Evolutionary conservation across 2,888 invertebrate genomes (phyloP).

Genomic region (Mactromeris polynyma): DNA sequence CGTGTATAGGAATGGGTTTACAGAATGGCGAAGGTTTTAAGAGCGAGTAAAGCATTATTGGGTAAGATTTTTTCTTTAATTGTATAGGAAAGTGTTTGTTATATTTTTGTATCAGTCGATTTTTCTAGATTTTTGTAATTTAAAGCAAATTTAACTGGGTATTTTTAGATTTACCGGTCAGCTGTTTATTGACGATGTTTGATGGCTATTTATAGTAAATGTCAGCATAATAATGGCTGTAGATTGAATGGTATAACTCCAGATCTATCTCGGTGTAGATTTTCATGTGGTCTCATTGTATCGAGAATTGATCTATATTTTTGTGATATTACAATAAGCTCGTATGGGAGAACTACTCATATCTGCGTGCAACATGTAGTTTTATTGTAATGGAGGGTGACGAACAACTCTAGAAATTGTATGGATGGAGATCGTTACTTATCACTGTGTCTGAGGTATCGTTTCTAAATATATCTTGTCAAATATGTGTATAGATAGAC

Average conservation of each 20-base stretch:
- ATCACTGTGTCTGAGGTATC: background rate
- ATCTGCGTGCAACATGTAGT: constrained; percentile 14
- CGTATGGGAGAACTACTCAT: background rate
- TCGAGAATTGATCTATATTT: constrained; percentile 43
- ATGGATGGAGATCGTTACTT: background rate
- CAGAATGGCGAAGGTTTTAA: constrained; percentile 45
- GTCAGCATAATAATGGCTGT: constrained; percentile 27
- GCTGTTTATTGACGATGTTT: constrained; percentile 26
- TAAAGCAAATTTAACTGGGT: background rate
- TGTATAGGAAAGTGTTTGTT: background rate
- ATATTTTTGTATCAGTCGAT: background rate
- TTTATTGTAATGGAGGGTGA: constrained; percentile 16
- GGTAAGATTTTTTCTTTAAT: constrained; percentile 35
- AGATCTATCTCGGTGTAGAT: background rate
- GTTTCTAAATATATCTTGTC: background rate
- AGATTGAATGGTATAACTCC: constrained; percentile 11
- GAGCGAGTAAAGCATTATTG: constrained; percentile 28
- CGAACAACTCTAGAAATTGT: background rate
- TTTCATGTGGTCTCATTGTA: constrained; percentile 29
- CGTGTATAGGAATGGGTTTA: constrained; percentile 36
- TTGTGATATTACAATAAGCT: constrained; percentile 9
- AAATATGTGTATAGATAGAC: background rate
- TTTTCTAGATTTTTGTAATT: constrained; percentile 2
- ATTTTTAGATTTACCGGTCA: constrained; percentile 46
- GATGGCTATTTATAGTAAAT: constrained; percentile 40